Percentiles rank a stretch among this genome's conserved stretches.
These are phyloP conservation scores for Aplochiton taeniatus DNA, from an alignment of 2,797 vertebrate genomes.

Conservation along the genomic window DNA sequence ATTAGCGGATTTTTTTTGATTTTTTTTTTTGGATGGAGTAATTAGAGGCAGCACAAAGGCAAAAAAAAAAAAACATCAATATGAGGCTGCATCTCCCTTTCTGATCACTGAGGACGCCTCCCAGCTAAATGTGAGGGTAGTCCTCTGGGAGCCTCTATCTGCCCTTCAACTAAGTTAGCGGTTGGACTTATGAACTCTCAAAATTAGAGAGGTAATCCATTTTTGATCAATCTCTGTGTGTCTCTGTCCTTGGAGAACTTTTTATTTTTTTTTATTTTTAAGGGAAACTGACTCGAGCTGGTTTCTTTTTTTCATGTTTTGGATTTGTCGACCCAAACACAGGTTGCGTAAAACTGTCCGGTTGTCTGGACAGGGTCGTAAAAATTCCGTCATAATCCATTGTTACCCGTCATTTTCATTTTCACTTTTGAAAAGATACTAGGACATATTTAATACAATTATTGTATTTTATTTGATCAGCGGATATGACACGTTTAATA, in stretches of 20 bases:
- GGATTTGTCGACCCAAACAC: too few species aligned
- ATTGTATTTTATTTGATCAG: too few species aligned
- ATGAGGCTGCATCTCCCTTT: slow-evolving; percentile 68
- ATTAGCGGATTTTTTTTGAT: slow-evolving; percentile 75
- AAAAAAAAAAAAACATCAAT: slow-evolving; percentile 73
- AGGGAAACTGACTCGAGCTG: slow-evolving; percentile 42
- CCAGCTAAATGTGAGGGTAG: slow-evolving; percentile 75
- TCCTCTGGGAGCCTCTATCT: slow-evolving; percentile 71
- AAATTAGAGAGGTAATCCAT: slow-evolving; percentile 76
- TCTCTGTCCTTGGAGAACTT: slow-evolving; percentile 62
- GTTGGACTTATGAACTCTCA: slow-evolving; percentile 78
- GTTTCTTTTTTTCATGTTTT: slow-evolving; percentile 67
- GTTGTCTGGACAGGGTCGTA: too few species aligned
- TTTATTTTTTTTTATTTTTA: too few species aligned
- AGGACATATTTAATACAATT: too few species aligned
- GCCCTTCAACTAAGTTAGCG: slow-evolving; percentile 80
- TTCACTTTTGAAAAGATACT: too few species aligned
- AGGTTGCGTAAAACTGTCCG: too few species aligned
- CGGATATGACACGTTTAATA: too few species aligned
- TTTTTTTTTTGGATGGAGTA: slow-evolving; percentile 76
- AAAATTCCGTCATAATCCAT: too few species aligned
- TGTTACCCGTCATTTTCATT: too few species aligned
- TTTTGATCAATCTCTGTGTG: slow-evolving; percentile 75
- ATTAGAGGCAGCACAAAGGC: slow-evolving; percentile 72
- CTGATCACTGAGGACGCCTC: slow-evolving; percentile 75